These are phyloP conservation scores for Athene cunicularia DNA, from an alignment of 2,113 vertebrate species.

Conservation along the genomic window DNA sequence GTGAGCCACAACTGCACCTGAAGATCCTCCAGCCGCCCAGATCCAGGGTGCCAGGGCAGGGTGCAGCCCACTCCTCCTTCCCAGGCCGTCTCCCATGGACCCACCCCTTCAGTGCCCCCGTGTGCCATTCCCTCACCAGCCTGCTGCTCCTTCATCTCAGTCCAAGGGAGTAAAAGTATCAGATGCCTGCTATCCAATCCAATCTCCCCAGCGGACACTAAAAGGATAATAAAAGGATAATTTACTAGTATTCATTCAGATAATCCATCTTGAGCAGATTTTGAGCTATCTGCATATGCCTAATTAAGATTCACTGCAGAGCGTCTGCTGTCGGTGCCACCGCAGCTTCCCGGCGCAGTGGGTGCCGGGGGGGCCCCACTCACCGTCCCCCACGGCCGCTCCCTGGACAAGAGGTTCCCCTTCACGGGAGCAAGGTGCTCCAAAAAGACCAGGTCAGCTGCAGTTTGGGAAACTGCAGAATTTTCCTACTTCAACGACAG, in stretches of 20 bases:
- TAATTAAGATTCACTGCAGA: constrained; percentile 52
- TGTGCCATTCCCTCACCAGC: background rate
- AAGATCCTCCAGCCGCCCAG: background rate
- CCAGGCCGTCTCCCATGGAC: fast-evolving
- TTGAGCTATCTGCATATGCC: constrained; percentile 49
- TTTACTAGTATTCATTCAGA: constrained; percentile 54
- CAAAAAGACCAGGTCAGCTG: background rate
- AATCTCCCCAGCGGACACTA: constrained; percentile 14
- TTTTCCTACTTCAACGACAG: background rate
- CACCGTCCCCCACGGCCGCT: background rate
- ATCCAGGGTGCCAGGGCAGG: background rate
- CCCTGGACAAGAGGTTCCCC: background rate
- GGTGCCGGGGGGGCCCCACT: background rate
- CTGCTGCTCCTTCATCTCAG: background rate
- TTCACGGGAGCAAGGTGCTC: background rate
- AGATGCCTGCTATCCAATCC: constrained; percentile 1
- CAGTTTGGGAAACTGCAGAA: background rate
- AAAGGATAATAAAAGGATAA: constrained; percentile 58
- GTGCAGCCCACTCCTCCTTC: background rate
- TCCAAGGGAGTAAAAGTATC: background rate
- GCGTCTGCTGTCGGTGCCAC: constrained; percentile 3
- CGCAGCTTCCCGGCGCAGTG: background rate
- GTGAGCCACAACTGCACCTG: background rate
- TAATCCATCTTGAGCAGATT: constrained; percentile 51
- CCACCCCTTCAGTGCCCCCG: background rate